phyloP scores from a whole-genome alignment of 2,797 vertebrate species.

The Pelobates cultripes region DNA sequence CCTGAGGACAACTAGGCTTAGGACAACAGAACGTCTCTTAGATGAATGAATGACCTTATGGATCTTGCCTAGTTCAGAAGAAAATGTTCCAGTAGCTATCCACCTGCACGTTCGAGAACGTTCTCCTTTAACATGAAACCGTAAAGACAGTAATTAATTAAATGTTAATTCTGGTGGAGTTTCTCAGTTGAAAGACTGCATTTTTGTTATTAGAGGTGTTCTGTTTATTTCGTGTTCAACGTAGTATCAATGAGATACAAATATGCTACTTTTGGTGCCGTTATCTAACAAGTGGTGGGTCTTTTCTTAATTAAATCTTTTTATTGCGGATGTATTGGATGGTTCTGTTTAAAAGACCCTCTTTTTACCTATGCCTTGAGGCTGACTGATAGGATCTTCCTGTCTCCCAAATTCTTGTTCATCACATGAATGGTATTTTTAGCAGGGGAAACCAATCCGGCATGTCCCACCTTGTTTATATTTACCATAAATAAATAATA shows the following conservation, averaged over 20 bases:
- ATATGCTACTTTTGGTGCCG: conserved; percentile 7
- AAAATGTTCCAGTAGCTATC: conserved; percentile 60
- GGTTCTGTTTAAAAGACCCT: conserved; percentile 10
- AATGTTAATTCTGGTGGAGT: conserved; percentile 66
- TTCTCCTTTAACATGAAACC: conserved; percentile 57
- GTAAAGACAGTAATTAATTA: conserved; percentile 70
- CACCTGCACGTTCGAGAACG: conserved; percentile 69
- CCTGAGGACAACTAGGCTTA: not conserved
- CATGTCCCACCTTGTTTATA: conserved; percentile 24
- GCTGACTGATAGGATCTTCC: conserved; percentile 38
- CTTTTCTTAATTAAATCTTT: conserved; percentile 4
- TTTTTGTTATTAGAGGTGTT: conserved; percentile 63
- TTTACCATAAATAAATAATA: conserved; percentile 3
- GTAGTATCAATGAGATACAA: conserved; percentile 60
- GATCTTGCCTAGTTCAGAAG: conserved; percentile 62
- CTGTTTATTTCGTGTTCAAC: conserved; percentile 72
- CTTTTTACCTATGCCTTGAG: not conserved
- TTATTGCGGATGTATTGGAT: conserved; percentile 27
- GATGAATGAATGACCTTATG: not conserved
- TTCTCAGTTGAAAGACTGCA: conserved; percentile 61
- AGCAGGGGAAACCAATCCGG: not conserved
- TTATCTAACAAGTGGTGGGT: conserved; percentile 4
- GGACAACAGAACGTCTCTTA: conserved; percentile 59
- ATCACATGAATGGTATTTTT: conserved; percentile 3
- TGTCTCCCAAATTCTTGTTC: conserved; percentile 6